phyloP scores from a whole-genome alignment of 1,140 invertebrate species.

The Drosophila ohnishii region DNA sequence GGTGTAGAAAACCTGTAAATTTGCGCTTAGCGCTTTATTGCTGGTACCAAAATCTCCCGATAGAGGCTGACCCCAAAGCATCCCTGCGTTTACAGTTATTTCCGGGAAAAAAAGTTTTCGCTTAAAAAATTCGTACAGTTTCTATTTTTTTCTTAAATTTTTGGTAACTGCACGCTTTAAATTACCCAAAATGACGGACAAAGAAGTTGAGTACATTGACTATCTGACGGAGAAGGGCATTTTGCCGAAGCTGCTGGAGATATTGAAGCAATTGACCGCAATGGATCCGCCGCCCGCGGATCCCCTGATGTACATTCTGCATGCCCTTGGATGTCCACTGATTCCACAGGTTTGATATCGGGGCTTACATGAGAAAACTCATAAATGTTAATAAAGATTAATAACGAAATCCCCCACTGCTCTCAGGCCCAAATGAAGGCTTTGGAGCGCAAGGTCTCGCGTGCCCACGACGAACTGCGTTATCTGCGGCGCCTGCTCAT shows the following conservation, averaged over 20 bases:
- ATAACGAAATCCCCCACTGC: too few relatives aligned
- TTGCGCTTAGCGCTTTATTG: neutral
- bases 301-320: constrained; percentile 53
- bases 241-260: constrained; percentile 46
- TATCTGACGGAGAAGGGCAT: constrained; percentile 47
- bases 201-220: constrained; percentile 44
- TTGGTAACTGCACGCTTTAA: neutral
- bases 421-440: constrained; percentile 61
- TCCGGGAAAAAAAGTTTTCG: neutral
- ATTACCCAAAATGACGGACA: constrained; percentile 36
- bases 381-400: neutral
- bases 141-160: neutral
- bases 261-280: constrained; percentile 46
- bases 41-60: neutral
- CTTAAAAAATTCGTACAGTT: neutral
- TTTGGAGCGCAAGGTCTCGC: constrained; percentile 58
- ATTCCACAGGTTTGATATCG: constrained; percentile 50
- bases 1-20: neutral
- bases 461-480: constrained; percentile 64
- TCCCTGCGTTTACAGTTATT: constrained; percentile 35
- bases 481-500: constrained; percentile 54
- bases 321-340: constrained; percentile 51
- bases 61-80: neutral
- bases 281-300: constrained; percentile 49
- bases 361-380: neutral